Percentiles rank a stretch among this genome's conserved stretches.
phyloP scores from a whole-genome alignment of 2,113 vertebrate genomes.

The Acinonyx jubatus region DNA sequence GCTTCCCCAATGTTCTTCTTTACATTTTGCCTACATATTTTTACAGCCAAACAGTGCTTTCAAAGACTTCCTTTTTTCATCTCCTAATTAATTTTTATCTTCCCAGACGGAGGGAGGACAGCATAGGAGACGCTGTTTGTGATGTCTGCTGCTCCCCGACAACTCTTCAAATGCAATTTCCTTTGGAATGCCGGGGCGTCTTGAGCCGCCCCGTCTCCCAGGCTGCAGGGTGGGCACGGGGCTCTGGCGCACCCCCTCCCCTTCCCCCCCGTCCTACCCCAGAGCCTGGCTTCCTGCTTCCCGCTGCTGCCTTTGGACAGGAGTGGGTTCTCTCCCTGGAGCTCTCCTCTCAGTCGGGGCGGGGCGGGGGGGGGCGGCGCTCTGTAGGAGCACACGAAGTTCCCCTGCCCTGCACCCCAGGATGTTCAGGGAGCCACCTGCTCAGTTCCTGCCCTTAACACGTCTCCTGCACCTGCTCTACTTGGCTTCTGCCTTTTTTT shows the following conservation, averaged over 20 bases:
- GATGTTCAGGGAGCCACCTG: too few species aligned
- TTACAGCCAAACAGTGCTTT: constrained; percentile 73
- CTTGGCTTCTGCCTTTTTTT: neutral
- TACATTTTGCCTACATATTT: constrained; percentile 66
- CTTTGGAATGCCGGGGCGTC: neutral
- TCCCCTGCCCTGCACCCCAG: neutral
- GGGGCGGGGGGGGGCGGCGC: too few species aligned
- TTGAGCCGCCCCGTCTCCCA: neutral
- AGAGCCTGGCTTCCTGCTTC: neutral
- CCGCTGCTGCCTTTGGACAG: neutral
- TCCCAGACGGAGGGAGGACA: constrained; percentile 63
- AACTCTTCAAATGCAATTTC: constrained; percentile 57
- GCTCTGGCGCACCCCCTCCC: neutral
- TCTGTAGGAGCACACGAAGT: neutral
- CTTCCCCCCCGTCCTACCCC: rapidly evolving
- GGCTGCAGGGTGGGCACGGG: neutral
- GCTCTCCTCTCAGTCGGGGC: neutral
- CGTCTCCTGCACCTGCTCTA: neutral
- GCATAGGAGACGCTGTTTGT: constrained; percentile 37
- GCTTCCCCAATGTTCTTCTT: constrained; percentile 8
- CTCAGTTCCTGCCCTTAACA: neutral
- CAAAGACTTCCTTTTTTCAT: constrained; percentile 77
- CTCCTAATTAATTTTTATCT: constrained; percentile 80
- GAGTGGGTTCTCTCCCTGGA: neutral
- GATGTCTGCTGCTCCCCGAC: constrained; percentile 61